Evolutionary conservation across 1,140 invertebrate genomes (phyloP).

Genomic region (Drosophila navojoa): DNA sequence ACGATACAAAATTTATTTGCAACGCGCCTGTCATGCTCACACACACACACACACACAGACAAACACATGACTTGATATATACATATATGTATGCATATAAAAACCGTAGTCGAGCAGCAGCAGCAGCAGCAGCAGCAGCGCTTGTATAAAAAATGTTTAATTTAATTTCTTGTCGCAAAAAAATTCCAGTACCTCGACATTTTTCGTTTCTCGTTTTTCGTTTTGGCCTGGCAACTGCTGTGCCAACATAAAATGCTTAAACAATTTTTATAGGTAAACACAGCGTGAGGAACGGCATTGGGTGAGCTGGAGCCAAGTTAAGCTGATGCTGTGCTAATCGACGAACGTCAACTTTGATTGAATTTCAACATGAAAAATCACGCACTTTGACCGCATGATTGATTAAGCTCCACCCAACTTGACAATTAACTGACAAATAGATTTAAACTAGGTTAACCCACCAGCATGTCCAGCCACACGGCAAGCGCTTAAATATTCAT

Average conservation of each 20-base stretch:
- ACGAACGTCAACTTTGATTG: slow-evolving; percentile 68
- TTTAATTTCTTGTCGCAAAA: slow-evolving; percentile 67
- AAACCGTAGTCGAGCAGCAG: neutral
- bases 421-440: slow-evolving; percentile 27
- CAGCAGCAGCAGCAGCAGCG: neutral
- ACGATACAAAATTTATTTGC: slow-evolving; percentile 76
- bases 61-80: neutral
- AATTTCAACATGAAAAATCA: slow-evolving; percentile 54
- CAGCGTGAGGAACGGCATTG: slow-evolving; percentile 1
- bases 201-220: slow-evolving; percentile 20
- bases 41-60: neutral
- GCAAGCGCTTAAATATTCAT: neutral
- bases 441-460: slow-evolving; percentile 8
- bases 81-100: slow-evolving; percentile 18
- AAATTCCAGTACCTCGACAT: slow-evolving; percentile 39
- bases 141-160: slow-evolving; percentile 75
- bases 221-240: slow-evolving; percentile 68
- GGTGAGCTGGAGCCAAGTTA: neutral
- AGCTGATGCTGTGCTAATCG: slow-evolving; percentile 58
- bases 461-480: neutral
- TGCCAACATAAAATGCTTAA: slow-evolving; percentile 79
- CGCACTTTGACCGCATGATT: slow-evolving; percentile 38
- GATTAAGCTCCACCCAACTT: slow-evolving; percentile 51
- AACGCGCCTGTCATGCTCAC: slow-evolving; percentile 44
- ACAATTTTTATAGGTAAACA: slow-evolving; percentile 73